A percentile compares a stretch with the other conserved stretches of the same genome.
Conservation (phyloP, 2,797 vertebrate genomes). For the Tauraco hartlaubi region DNA sequence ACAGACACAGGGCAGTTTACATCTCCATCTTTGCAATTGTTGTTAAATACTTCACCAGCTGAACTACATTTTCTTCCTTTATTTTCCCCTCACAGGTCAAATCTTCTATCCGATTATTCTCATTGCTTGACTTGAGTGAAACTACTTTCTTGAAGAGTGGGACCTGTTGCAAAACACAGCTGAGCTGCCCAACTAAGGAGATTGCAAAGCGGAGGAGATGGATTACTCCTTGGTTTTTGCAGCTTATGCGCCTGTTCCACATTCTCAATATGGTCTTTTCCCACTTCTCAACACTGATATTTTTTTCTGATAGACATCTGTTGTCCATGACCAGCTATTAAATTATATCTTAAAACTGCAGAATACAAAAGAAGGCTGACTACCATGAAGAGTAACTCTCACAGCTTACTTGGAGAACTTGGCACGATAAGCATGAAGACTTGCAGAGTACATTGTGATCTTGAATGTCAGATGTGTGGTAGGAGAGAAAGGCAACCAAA, state of each 20-base stretch:
- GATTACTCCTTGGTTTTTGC: neutral
- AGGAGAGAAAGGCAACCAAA: neutral
- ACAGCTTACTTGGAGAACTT: neutral
- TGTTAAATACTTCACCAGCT: neutral
- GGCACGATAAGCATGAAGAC: neutral
- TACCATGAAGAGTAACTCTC: neutral
- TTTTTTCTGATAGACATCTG: neutral
- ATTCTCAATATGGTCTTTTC: neutral
- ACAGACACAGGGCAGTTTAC: neutral
- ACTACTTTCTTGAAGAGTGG: neutral
- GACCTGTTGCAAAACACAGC: neutral
- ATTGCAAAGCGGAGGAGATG: neutral
- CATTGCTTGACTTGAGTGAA: neutral
- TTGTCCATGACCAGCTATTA: neutral
- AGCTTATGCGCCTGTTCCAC: neutral
- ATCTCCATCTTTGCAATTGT: neutral
- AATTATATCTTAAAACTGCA: neutral
- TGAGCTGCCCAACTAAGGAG: neutral
- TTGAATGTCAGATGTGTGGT: neutral
- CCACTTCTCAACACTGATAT: neutral
- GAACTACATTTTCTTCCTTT: neutral
- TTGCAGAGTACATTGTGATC: neutral
- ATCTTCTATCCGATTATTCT: neutral
- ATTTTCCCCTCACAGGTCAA: neutral
- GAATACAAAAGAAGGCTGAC: neutral